Evolutionary conservation across 1,140 invertebrate species (phyloP).

Genomic region (Leptinotarsa undecemlineata): DNA sequence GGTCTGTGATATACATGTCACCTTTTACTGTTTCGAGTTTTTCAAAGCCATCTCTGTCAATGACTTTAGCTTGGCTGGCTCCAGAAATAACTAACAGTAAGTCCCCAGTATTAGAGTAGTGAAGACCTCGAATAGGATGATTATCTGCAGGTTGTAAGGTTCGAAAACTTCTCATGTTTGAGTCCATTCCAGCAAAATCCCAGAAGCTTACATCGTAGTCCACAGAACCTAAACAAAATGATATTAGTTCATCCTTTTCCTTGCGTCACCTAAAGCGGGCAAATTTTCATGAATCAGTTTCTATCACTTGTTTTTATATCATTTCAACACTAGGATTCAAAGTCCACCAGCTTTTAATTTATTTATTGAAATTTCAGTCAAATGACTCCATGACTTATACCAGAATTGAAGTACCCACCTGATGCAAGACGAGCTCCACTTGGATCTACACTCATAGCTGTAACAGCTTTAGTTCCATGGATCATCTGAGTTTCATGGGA

Average conservation of each 20-base stretch:
- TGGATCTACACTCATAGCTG: slow-evolving; percentile 87
- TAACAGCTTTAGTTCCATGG: slow-evolving; percentile 85
- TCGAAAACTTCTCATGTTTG: slow-evolving; percentile 86
- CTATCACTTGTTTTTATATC: too few relatives aligned
- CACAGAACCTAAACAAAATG: slow-evolving; percentile 68
- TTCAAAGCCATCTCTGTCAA: slow-evolving; percentile 96
- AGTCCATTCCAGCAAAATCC: slow-evolving; percentile 99
- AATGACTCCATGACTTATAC: neutral
- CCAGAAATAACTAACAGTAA: slow-evolving; percentile 93
- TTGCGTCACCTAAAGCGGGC: too few relatives aligned
- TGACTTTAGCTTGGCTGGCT: slow-evolving; percentile 86
- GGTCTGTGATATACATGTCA: slow-evolving; percentile 95
- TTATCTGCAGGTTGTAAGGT: slow-evolving; percentile 92
- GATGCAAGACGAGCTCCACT: slow-evolving; percentile 89
- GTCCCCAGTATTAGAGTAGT: slow-evolving; percentile 94
- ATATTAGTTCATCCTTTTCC: neutral
- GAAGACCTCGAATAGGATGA: slow-evolving; percentile 87
- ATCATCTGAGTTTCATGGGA: slow-evolving; percentile 80
- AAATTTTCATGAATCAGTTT: too few relatives aligned
- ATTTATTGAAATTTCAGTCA: too few relatives aligned
- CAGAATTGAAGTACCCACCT: slow-evolving; percentile 34
- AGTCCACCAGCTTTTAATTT: too few relatives aligned
- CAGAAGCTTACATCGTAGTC: slow-evolving; percentile 97
- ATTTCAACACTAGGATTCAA: too few relatives aligned
- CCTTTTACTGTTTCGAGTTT: slow-evolving; percentile 94